Evolutionary conservation across 2,113 vertebrate species (phyloP).

Genomic region (Chrysochloris asiatica): DNA sequence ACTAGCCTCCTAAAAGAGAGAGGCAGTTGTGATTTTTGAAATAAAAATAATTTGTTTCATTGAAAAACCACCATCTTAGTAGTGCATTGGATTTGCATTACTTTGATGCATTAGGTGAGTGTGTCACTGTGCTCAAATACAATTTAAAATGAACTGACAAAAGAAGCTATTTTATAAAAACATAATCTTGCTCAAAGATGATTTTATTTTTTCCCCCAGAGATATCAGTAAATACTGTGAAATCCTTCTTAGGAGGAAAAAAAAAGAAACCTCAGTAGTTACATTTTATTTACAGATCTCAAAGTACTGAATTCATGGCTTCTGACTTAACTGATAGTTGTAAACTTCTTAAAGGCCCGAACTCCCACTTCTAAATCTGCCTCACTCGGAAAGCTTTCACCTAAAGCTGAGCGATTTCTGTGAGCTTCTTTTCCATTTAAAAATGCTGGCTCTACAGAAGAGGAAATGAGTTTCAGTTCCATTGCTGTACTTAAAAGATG

Average conservation of each 20-base stretch:
- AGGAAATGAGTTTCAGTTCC: conserved; percentile 68
- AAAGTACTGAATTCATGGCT: conserved; percentile 55
- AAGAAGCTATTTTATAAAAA: conserved; percentile 54
- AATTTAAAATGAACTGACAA: conserved; percentile 42
- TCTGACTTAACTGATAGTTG: conserved; percentile 59
- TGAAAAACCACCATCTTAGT: conserved; percentile 50
- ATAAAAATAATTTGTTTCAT: conserved; percentile 54
- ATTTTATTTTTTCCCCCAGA: conserved; percentile 27
- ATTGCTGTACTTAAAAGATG: conserved; percentile 68
- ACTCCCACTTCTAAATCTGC: conserved; percentile 50
- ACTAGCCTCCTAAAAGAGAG: neutral
- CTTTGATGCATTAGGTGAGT: conserved; percentile 53
- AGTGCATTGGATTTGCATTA: conserved; percentile 46
- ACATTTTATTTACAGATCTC: conserved; percentile 63
- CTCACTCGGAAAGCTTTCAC: conserved; percentile 60
- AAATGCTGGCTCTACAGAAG: conserved; percentile 74
- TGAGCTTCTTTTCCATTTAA: conserved; percentile 65
- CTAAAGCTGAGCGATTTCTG: conserved; percentile 64
- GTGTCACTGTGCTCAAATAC: conserved; percentile 51
- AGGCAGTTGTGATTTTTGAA: conserved; percentile 56
- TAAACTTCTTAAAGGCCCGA: conserved; percentile 61
- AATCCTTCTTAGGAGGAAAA: conserved; percentile 37
- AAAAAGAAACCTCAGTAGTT: conserved; percentile 45
- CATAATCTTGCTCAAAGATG: conserved; percentile 33
- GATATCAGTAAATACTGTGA: conserved; percentile 50